A percentile compares a stretch with the other conserved stretches of the same genome.
phyloP scores from a whole-genome alignment of 2,797 vertebrate species.

The Macroramphosus scolopax region DNA sequence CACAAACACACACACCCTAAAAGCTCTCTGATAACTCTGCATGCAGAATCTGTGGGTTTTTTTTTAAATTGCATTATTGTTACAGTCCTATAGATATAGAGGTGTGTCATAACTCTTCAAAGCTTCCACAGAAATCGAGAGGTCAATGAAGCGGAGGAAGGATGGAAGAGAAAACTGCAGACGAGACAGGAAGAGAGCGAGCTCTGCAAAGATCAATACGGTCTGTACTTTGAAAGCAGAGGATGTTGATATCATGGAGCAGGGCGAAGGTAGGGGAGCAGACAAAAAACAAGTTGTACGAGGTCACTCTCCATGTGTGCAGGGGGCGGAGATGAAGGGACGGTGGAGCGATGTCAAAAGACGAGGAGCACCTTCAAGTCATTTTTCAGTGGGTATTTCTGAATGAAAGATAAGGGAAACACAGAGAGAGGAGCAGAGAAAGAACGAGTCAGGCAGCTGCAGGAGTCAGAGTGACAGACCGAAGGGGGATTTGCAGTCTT shows the following conservation, averaged over 20 bases:
- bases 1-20: conserved; percentile 21
- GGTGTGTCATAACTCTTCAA: conserved; percentile 46
- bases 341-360: conserved; percentile 14
- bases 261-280: conserved; percentile 12
- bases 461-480: conserved; percentile 53
- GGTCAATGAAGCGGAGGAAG: conserved; percentile 48
- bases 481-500: conserved; percentile 58
- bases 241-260: conserved; percentile 49
- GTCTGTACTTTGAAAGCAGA: conserved; percentile 47
- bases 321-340: neutral
- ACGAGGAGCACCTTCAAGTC: conserved; percentile 18
- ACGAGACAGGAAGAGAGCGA: conserved; percentile 26
- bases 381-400: conserved; percentile 19
- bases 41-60: conserved; percentile 19
- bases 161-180: conserved; percentile 23
- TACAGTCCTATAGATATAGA: conserved; percentile 34
- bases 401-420: conserved; percentile 31
- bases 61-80: conserved; percentile 47
- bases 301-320: conserved; percentile 10
- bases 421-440: conserved; percentile 18
- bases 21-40: conserved; percentile 16
- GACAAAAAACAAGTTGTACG: no score
- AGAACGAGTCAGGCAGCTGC: conserved; percentile 30
- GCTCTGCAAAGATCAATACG: conserved; percentile 56
- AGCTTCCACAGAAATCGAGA: conserved; percentile 57